Evolutionary conservation across 1,140 invertebrate species (phyloP).

Genomic region (Drosophila santomea): DNA sequence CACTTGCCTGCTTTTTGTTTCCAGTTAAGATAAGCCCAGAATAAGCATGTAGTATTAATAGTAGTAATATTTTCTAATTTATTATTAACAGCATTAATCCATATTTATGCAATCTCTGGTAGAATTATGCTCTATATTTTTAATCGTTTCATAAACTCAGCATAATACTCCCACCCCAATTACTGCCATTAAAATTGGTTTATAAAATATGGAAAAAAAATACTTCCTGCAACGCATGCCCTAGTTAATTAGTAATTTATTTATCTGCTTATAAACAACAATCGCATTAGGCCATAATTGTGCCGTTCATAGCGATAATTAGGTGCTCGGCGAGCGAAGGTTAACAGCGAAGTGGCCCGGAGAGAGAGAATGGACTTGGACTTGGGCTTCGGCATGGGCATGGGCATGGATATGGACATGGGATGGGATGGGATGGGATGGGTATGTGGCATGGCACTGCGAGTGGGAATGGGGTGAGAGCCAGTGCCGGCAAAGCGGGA

Average conservation of each 20-base stretch:
- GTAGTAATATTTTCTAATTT: no score
- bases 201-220: background rate
- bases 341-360: conserved; percentile 34
- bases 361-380: conserved; percentile 11
- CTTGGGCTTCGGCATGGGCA: background rate
- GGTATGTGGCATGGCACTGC: conserved; percentile 2
- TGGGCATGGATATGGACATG: background rate
- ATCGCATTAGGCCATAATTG: conserved; percentile 71
- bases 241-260: conserved; percentile 36
- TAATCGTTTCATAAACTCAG: no score
- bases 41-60: no score
- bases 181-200: no score
- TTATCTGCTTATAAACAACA: conserved; percentile 56
- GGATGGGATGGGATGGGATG: background rate
- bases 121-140: no score
- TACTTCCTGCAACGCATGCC: conserved; percentile 10
- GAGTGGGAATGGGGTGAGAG: conserved; percentile 3
- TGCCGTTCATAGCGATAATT: conserved; percentile 74
- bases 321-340: conserved; percentile 63
- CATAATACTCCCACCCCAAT: no score
- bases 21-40: no score
- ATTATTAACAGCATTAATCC: no score
- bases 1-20: no score
- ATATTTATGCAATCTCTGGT: no score
- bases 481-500: conserved; percentile 24